Percentiles rank a stretch among this genome's conserved stretches.
Conservation (phyloP, 1,140 invertebrate genomes). For the Drosophila lowei region DNA sequence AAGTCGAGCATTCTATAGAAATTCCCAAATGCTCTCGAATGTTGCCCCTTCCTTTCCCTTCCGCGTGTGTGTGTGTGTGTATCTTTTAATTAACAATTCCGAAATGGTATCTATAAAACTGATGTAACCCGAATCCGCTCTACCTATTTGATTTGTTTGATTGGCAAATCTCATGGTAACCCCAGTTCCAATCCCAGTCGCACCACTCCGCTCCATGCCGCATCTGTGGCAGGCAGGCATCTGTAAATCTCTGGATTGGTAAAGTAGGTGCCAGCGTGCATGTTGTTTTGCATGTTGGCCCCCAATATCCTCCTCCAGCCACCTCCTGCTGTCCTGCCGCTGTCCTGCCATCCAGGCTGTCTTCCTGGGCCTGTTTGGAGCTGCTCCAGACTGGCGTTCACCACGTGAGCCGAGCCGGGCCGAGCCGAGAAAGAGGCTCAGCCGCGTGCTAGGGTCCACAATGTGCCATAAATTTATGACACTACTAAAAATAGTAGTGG, state of each 20-base stretch:
- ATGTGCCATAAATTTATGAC: slow-evolving; percentile 80
- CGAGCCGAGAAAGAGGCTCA: slow-evolving; percentile 19
- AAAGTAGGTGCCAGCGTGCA: slow-evolving; percentile 70
- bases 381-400: slow-evolving; percentile 1
- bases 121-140: slow-evolving; percentile 32
- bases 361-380: not conserved
- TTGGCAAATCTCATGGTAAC: slow-evolving; percentile 37
- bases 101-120: slow-evolving; percentile 18
- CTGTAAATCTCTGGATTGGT: slow-evolving; percentile 51
- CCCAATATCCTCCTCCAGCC: slow-evolving; percentile 24
- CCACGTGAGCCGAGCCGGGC: slow-evolving; percentile 19
- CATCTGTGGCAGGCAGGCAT: slow-evolving; percentile 12
- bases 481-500: slow-evolving; percentile 76
- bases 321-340: slow-evolving; percentile 1
- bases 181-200: slow-evolving; percentile 1
- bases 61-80: slow-evolving; percentile 14
- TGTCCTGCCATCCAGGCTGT: not conserved
- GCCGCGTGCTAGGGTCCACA: slow-evolving; percentile 39
- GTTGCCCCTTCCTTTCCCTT: not conserved
- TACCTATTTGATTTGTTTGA: slow-evolving; percentile 51
- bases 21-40: slow-evolving; percentile 16
- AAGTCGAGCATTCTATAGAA: slow-evolving; percentile 57
- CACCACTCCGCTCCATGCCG: no score
- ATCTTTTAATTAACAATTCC: slow-evolving; percentile 58
- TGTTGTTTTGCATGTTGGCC: slow-evolving; percentile 64